Percentiles rank a stretch among this genome's conserved stretches.
These are phyloP conservation scores for Gracilinanus agilis DNA, from an alignment of 2,113 vertebrate genomes.

Conservation along the genomic window DNA sequence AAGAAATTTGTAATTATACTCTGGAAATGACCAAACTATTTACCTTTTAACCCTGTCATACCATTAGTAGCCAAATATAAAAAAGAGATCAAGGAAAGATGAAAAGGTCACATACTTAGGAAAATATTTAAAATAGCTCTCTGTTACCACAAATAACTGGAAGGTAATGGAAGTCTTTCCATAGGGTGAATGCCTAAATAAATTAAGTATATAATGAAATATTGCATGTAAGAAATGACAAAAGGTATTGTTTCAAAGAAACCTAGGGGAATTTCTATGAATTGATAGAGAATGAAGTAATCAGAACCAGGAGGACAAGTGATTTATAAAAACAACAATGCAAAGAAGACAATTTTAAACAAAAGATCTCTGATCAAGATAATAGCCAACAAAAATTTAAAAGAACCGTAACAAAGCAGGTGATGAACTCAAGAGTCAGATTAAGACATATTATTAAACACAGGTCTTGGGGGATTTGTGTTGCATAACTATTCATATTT, in stretches of 20 bases:
- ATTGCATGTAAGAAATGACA: background rate
- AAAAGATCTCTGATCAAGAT: background rate
- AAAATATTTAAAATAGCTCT: background rate
- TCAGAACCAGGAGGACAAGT: background rate
- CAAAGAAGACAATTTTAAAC: background rate
- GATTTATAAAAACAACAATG: background rate
- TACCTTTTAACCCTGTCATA: background rate
- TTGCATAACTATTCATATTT: background rate
- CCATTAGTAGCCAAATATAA: background rate
- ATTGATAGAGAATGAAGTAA: background rate
- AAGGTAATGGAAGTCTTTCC: background rate
- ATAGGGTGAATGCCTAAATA: background rate
- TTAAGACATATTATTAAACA: background rate
- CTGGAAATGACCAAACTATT: background rate
- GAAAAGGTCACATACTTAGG: background rate
- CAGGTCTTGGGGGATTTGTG: background rate
- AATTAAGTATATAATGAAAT: background rate
- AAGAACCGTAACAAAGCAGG: background rate
- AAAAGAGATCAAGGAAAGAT: background rate
- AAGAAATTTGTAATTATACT: background rate
- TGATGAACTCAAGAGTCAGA: background rate
- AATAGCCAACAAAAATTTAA: background rate
- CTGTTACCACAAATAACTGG: background rate
- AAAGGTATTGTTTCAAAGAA: background rate
- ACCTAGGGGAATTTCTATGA: background rate